Conservation (phyloP, 2,113 vertebrate genomes). For the Peromyscus maniculatus region DNA sequence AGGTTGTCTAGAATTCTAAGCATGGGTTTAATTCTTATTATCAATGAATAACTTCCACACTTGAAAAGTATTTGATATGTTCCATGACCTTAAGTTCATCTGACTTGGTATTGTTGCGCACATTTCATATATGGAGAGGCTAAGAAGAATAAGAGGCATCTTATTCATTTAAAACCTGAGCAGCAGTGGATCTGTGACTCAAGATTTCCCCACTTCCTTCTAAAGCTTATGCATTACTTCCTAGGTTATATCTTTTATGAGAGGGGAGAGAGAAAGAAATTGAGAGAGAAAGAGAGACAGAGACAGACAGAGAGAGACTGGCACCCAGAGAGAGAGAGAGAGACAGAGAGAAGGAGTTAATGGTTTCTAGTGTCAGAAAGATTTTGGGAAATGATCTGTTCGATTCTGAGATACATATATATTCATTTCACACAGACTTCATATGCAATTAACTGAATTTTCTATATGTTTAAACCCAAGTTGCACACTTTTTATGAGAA, state of each 20-base stretch:
- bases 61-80: not conserved
- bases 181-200: not conserved
- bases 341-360: not conserved
- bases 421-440: not conserved
- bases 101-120: not conserved
- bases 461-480: not conserved
- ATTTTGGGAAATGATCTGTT: not conserved
- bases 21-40: conserved; percentile 34
- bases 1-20: not conserved
- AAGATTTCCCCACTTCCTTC: not conserved
- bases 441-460: not conserved
- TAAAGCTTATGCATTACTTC: not conserved
- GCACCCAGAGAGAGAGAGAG: not conserved
- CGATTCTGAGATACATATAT: not conserved
- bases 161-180: not conserved
- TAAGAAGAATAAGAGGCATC: not conserved
- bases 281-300: not conserved
- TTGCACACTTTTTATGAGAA: not conserved
- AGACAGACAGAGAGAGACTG: not conserved
- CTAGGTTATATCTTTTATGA: not conserved
- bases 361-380: not conserved
- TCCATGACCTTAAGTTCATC: not conserved
- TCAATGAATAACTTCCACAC: not conserved
- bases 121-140: not conserved
- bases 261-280: not conserved